Evolutionary conservation across 2,888 invertebrate species (phyloP), one percentile per base, ranked within the genome.

Genomic region (Glyphotaelius pellucidus): DNA sequence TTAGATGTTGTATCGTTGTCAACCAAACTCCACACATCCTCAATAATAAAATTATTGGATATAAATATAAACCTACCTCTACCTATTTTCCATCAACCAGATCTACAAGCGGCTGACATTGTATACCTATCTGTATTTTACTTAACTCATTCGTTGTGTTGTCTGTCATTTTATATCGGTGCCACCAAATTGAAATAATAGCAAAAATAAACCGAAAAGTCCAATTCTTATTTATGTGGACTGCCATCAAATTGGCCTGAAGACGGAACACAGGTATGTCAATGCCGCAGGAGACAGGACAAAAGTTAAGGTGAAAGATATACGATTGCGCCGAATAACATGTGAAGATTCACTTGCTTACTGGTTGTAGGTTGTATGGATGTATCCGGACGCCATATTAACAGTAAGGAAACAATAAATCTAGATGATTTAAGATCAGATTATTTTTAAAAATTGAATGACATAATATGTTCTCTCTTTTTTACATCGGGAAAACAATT

Each of bases 131-230:
- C 14, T 7, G 25, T 52, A 52, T 52, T 52, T 52, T 52, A 52
- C 19, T 1, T 52, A 52, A 52, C 4, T 52, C 52, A 52, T 52
- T 67, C 67, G 67, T 25, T 67, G 35, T 79, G 67, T 9, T 67
- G 35, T 79, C 79, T 89, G 89, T 89, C 89, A 81, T 80, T 89
- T 80, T 15, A 80, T 30, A 31, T 89, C 38, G 80, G 42, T 47
- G 80, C 89, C 47, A 89, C 42, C 47, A 89, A 89, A 89, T 89
- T 89, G 89, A 89, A 89, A 80, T 89, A 89, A 89, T 89, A 80
- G 80, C 80, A 38, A 89, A 67, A 89, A 89, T 38, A 80, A 89
- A 81, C 89, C 14, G 30, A 42, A 89, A 80, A 79, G 47, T 47
- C 83, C 12, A 32, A n/a, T 30, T 86, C 83, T 90, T 90, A 83